Conservation (phyloP, 2,888 invertebrate species). For the Dryobota labecula region DNA sequence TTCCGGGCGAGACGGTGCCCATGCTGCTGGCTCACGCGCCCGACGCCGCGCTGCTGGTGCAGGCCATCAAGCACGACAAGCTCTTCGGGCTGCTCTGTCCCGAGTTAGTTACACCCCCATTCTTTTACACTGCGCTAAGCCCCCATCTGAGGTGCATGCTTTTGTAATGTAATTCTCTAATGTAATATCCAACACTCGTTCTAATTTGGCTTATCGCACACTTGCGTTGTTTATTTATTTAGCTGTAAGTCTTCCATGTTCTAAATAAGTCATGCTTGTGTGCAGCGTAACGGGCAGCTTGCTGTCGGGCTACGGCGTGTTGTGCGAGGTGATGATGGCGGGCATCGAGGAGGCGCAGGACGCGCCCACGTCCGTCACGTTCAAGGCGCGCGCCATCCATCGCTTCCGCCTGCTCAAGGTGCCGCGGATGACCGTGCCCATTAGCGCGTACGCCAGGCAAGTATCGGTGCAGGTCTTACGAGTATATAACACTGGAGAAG, state of each 20-base stretch:
- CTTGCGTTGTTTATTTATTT: background rate
- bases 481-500: too few relatives aligned
- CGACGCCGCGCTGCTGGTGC: conserved; percentile 71
- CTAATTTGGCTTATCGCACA: background rate
- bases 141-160: background rate
- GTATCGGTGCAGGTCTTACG: conserved; percentile 2
- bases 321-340: conserved; percentile 86
- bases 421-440: conserved; percentile 66
- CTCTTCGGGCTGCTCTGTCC: conserved; percentile 85
- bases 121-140: background rate
- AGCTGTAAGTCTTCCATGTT: background rate
- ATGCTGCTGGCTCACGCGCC: conserved; percentile 78
- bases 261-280: background rate
- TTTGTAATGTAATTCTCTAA: conserved; percentile 1
- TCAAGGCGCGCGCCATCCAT: conserved; percentile 85
- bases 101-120: conserved; percentile 72
- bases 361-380: conserved; percentile 62
- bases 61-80: conserved; percentile 74
- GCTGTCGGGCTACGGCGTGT: conserved; percentile 84
- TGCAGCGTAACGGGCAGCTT: conserved; percentile 75
- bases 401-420: conserved; percentile 76
- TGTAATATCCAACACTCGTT: background rate
- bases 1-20: conserved; percentile 88
- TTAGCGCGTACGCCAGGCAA: conserved; percentile 71
- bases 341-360: conserved; percentile 61